Evolutionary conservation across 2,888 invertebrate species (phyloP).

Genomic region (Lomographa bimaculata): DNA sequence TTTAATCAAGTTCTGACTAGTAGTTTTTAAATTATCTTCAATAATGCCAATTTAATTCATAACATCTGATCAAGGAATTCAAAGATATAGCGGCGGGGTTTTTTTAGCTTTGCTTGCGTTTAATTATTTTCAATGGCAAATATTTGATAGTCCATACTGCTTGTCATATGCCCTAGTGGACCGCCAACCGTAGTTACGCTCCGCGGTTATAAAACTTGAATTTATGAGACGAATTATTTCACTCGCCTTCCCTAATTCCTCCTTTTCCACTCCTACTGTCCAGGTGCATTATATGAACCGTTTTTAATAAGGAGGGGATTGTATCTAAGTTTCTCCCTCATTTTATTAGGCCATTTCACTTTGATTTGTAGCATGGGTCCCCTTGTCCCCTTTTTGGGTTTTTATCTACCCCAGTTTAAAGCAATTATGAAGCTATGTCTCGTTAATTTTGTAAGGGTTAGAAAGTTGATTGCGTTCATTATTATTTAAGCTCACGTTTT

Average conservation of each 20-base stretch:
- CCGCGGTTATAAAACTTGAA: slow-evolving; percentile 76
- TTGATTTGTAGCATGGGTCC: slow-evolving; percentile 56
- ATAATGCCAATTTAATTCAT: no score
- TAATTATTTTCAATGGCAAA: no score
- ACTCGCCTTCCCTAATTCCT: slow-evolving; percentile 67
- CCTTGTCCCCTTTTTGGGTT: slow-evolving; percentile 31
- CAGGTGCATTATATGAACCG: slow-evolving; percentile 76
- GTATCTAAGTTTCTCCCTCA: slow-evolving; percentile 50
- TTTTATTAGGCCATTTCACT: slow-evolving; percentile 63
- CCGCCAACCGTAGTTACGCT: slow-evolving; percentile 46
- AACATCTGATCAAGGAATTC: no score
- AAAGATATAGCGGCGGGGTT: no score
- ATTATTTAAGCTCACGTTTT: slow-evolving; percentile 13
- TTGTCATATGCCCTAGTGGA: slow-evolving; percentile 27
- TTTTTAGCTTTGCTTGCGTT: no score
- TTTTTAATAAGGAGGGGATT: slow-evolving; percentile 58
- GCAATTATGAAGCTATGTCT: slow-evolving; percentile 33
- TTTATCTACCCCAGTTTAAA: slow-evolving; percentile 32
- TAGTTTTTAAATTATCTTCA: no score
- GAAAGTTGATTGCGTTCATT: slow-evolving; percentile 18
- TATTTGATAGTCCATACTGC: slow-evolving; percentile 4
- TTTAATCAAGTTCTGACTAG: no score
- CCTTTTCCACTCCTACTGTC: slow-evolving; percentile 60
- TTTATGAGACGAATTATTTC: slow-evolving; percentile 79
- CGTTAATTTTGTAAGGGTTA: slow-evolving; percentile 32